These are phyloP conservation scores for Callopanchax toddi DNA, from an alignment of 2,113 vertebrate genomes.

Conservation along the genomic window DNA sequence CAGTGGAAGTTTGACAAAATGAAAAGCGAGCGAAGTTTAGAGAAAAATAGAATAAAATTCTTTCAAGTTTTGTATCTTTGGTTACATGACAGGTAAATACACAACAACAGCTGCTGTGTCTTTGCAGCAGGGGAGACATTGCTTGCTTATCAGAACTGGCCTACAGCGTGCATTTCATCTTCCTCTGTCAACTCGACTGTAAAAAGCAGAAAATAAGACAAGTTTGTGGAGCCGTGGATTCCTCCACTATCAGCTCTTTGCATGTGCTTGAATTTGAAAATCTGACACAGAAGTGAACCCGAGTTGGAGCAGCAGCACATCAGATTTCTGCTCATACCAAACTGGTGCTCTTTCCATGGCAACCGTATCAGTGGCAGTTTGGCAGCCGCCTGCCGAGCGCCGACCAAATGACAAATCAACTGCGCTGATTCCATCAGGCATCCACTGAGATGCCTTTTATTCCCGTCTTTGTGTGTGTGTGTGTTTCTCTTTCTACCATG, in stretches of 20 bases:
- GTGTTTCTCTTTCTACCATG: slow-evolving; percentile 19
- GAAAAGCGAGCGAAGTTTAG: not conserved
- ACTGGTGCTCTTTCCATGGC: slow-evolving; percentile 63
- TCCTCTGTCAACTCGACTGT: slow-evolving; percentile 3
- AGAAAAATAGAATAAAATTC: not conserved
- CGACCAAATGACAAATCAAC: slow-evolving; percentile 66
- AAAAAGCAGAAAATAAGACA: slow-evolving; percentile 11
- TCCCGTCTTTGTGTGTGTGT: slow-evolving; percentile 6
- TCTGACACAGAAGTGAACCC: slow-evolving; percentile 28
- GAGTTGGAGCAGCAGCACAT: slow-evolving; percentile 47
- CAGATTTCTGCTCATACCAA: slow-evolving; percentile 62
- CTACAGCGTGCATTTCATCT: not conserved
- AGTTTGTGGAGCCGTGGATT: not conserved
- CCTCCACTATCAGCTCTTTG: slow-evolving; percentile 22
- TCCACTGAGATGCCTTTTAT: slow-evolving; percentile 50
- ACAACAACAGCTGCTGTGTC: not conserved
- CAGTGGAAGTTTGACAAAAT: slow-evolving; percentile 29
- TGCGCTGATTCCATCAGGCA: slow-evolving; percentile 61
- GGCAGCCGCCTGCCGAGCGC: slow-evolving; percentile 50
- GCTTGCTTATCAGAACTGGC: slow-evolving; percentile 24
- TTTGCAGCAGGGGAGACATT: slow-evolving; percentile 2
- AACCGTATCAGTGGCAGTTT: slow-evolving; percentile 65
- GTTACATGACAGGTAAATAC: slow-evolving; percentile 18
- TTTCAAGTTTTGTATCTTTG: not conserved
- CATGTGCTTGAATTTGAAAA: slow-evolving; percentile 30